Evolutionary conservation across 2,888 invertebrate genomes (phyloP).

Genomic region (Parelbella ahira): DNA sequence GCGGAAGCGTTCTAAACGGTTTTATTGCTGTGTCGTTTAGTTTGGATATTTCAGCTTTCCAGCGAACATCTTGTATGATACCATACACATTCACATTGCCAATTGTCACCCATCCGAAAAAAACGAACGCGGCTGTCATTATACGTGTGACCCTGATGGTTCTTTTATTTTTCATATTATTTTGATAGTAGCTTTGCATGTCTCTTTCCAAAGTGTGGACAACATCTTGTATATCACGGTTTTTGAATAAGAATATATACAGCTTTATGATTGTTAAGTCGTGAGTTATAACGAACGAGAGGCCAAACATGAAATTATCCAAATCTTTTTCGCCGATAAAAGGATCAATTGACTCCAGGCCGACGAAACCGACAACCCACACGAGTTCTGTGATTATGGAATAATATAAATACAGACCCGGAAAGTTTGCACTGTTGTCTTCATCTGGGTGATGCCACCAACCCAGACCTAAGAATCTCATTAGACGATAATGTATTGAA

Average conservation of each 20-base stretch:
- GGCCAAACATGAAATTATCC: conserved; percentile 71
- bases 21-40: conserved; percentile 45
- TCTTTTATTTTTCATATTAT: conserved; percentile 44
- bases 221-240: conserved; percentile 61
- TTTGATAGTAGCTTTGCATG: conserved; percentile 60
- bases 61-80: conserved; percentile 56
- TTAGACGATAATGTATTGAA: conserved; percentile 52
- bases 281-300: conserved; percentile 72
- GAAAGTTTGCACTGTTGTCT: conserved; percentile 55
- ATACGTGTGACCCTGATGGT: conserved; percentile 56
- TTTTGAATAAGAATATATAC: conserved; percentile 66
- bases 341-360: conserved; percentile 71
- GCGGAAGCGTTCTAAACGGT: conserved; percentile 59
- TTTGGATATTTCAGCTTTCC: conserved; percentile 51
- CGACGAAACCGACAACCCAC: conserved; percentile 68
- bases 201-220: conserved; percentile 58
- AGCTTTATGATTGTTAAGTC: conserved; percentile 67
- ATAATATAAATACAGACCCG: conserved; percentile 62
- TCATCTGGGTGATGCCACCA: conserved; percentile 76
- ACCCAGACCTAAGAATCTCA: conserved; percentile 63
- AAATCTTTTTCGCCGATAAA: conserved; percentile 68
- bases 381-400: conserved; percentile 58
- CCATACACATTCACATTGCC: conserved; percentile 64
- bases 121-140: conserved; percentile 56
- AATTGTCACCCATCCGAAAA: conserved; percentile 71